Conservation (phyloP, 2,113 vertebrate genomes). For the Picathartes gymnocephalus region DNA sequence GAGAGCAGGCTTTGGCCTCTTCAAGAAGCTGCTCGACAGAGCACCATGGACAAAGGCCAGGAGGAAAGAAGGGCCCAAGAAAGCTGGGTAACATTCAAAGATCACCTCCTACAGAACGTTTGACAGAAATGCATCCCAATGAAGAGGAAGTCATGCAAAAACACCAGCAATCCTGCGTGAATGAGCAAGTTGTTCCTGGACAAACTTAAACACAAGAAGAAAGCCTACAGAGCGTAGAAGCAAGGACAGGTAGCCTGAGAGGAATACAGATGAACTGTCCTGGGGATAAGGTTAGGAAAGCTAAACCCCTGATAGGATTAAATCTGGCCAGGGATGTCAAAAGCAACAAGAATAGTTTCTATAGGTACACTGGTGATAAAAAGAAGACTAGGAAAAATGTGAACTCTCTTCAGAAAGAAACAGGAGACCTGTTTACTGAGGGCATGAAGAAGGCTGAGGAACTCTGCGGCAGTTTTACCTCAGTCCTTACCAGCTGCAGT, state of each 20-base stretch:
- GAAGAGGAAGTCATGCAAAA: neutral
- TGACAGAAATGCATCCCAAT: neutral
- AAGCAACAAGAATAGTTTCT: neutral
- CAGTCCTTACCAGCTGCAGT: neutral
- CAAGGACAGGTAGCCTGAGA: neutral
- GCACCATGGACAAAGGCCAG: neutral
- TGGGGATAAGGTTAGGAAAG: neutral
- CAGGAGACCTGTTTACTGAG: neutral
- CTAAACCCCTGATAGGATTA: neutral
- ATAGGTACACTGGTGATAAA: neutral
- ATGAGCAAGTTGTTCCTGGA: neutral
- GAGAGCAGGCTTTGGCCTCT: neutral
- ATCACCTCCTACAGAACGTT: neutral
- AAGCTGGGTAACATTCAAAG: neutral
- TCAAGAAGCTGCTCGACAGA: rapidly evolving
- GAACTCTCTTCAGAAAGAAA: neutral
- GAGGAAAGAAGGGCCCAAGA: neutral
- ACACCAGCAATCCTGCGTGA: neutral
- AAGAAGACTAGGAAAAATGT: neutral
- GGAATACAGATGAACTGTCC: neutral
- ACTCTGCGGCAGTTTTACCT: neutral
- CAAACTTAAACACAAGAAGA: neutral
- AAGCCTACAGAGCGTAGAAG: neutral
- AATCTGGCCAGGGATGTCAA: neutral
- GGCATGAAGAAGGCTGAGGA: neutral